phyloP scores from a whole-genome alignment of 2,888 invertebrate genomes.

The Noctua janthina region DNA sequence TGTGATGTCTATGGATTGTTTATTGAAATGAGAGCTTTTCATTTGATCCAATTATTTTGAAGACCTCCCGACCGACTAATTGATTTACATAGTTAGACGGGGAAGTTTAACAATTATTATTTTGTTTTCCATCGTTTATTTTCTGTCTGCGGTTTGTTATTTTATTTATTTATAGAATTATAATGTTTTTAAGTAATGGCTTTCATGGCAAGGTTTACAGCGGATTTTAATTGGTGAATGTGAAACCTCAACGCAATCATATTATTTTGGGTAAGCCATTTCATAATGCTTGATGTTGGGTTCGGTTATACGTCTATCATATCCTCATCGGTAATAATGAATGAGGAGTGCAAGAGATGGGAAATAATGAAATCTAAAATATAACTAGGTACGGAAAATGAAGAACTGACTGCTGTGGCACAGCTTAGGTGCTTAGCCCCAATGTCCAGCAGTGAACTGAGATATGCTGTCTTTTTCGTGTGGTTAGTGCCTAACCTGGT shows the following conservation, averaged over 20 bases:
- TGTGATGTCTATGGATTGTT: constrained; percentile 61
- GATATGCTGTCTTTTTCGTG: background rate
- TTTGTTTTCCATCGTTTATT: constrained; percentile 50
- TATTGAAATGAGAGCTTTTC: constrained; percentile 65
- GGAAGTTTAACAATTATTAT: constrained; percentile 57
- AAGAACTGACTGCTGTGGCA: background rate
- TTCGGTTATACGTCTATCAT: background rate
- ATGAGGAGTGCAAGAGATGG: background rate
- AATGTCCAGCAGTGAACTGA: background rate
- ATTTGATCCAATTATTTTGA: constrained; percentile 67
- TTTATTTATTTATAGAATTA: constrained; percentile 34
- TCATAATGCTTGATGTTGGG: background rate
- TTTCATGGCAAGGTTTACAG: constrained; percentile 23
- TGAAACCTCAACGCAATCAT: constrained; percentile 10
- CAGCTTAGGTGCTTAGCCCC: background rate
- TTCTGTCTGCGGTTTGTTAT: constrained; percentile 43
- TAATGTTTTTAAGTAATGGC: constrained; percentile 22
- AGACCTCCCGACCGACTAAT: constrained; percentile 57
- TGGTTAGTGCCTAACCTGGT: too few species aligned
- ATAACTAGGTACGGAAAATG: too few species aligned
- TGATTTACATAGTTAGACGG: constrained; percentile 62
- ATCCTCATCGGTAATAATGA: background rate
- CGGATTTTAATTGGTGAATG: constrained; percentile 39
- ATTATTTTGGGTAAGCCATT: background rate
- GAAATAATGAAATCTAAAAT: too few species aligned